Percentiles rank a stretch among this genome's conserved stretches.
phyloP scores from a whole-genome alignment of 1,140 invertebrate species.

The Drosophila saltans region DNA sequence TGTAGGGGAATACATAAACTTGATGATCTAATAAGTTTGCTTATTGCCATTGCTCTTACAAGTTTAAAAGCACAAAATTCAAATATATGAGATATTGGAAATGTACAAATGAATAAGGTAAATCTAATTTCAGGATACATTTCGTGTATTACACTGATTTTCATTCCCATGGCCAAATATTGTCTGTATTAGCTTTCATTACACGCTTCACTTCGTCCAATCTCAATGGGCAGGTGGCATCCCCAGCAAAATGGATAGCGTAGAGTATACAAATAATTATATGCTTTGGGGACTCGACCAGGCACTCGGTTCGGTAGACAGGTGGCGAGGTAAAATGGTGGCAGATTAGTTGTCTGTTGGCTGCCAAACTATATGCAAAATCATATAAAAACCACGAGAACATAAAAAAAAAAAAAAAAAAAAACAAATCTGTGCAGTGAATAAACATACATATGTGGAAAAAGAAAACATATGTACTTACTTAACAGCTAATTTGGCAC shows the following conservation, averaged over 20 bases:
- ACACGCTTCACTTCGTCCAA: conserved; percentile 4
- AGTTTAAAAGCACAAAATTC: no score
- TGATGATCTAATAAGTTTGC: no score
- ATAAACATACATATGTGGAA: neutral
- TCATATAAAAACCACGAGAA: conserved; percentile 18
- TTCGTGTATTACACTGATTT: neutral
- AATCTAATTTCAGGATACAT: no score
- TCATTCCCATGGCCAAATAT: neutral
- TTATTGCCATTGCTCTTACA: no score
- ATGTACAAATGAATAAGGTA: no score
- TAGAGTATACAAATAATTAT: conserved; percentile 46
- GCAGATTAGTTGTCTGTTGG: conserved; percentile 68
- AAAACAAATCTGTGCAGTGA: conserved; percentile 41
- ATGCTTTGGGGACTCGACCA: conserved; percentile 27
- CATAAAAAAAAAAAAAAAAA: conserved; percentile 55
- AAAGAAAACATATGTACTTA: conserved; percentile 40
- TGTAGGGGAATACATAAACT: no score
- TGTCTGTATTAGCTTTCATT: neutral
- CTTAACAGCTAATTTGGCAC: conserved; percentile 39
- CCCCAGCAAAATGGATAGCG: conserved; percentile 10
- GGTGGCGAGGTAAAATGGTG: conserved; percentile 54
- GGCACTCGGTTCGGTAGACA: conserved; percentile 28
- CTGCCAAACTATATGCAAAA: conserved; percentile 50
- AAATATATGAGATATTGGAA: no score
- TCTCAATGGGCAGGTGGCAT: conserved; percentile 16